phyloP scores from a whole-genome alignment of 2,797 vertebrate genomes.

The Parauchenoglanis ngamensis region DNA sequence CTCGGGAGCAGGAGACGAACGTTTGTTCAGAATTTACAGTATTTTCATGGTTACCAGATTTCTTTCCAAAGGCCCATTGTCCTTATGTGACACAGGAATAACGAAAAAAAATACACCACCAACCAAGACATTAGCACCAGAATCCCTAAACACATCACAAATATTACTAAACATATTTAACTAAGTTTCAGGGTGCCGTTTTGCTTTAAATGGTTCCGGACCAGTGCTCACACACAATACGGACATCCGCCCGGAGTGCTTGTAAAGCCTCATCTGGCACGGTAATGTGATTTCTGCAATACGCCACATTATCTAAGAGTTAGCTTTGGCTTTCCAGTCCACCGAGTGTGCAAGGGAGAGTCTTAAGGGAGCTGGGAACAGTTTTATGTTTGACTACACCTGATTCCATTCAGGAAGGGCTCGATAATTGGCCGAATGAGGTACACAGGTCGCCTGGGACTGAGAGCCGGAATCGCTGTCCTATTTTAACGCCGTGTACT shows the following conservation, averaged over 20 bases:
- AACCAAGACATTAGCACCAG: not conserved
- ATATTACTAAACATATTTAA: not conserved
- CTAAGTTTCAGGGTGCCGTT: not conserved
- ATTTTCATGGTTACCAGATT: not conserved
- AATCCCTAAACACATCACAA: not conserved
- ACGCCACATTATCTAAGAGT: not conserved
- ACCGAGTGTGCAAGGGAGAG: not conserved
- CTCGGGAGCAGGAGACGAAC: not conserved
- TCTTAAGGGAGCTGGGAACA: not conserved
- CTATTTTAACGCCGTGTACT: not conserved
- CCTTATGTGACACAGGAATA: not conserved
- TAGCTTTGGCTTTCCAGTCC: not conserved
- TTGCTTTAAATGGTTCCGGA: not conserved
- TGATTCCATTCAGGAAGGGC: not conserved
- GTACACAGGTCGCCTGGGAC: not conserved
- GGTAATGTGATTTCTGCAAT: not conserved
- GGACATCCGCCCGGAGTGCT: not conserved
- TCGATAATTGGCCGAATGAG: not conserved
- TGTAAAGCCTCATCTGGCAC: not conserved
- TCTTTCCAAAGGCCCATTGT: not conserved
- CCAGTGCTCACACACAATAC: not conserved
- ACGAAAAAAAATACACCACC: not conserved
- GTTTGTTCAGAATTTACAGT: not conserved
- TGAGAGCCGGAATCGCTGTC: not conserved
- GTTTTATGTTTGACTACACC: slow-evolving; percentile 13